Conservation (phyloP, 1,140 invertebrate genomes). For the Ceratina calcarata region DNA sequence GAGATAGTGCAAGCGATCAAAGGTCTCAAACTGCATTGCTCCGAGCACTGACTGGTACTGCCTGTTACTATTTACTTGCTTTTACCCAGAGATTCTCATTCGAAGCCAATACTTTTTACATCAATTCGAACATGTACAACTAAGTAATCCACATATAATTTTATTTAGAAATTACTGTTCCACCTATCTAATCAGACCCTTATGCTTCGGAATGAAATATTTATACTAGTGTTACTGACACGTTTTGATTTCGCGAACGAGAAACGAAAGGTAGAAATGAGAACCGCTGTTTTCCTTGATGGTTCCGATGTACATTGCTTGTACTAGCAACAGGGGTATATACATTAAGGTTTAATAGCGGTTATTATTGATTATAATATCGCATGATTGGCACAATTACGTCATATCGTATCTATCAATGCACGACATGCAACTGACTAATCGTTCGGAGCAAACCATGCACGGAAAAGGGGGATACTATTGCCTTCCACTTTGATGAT, state of each 20-base stretch:
- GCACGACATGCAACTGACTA: conserved; percentile 70
- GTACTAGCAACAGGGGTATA: conserved; percentile 53
- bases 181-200: neutral
- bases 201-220: neutral
- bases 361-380: conserved; percentile 78
- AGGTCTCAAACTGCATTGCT: conserved; percentile 56
- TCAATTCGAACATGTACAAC: neutral
- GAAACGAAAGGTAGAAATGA: conserved; percentile 37
- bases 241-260: neutral
- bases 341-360: conserved; percentile 68
- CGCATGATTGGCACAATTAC: conserved; percentile 77
- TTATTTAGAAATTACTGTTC: neutral
- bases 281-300: conserved; percentile 45
- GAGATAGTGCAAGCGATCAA: conserved; percentile 59
- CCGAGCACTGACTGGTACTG: conserved; percentile 65
- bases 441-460: conserved; percentile 47
- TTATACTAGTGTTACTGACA: neutral
- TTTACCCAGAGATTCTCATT: conserved; percentile 59
- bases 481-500: conserved; percentile 27
- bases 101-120: neutral
- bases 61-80: conserved; percentile 68
- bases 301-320: conserved; percentile 39
- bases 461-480: conserved; percentile 52
- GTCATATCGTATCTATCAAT: conserved; percentile 72
- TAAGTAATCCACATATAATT: too few species aligned